phyloP scores from a whole-genome alignment of 1,140 invertebrate species.

The Phymorhynchus buccinoides region DNA sequence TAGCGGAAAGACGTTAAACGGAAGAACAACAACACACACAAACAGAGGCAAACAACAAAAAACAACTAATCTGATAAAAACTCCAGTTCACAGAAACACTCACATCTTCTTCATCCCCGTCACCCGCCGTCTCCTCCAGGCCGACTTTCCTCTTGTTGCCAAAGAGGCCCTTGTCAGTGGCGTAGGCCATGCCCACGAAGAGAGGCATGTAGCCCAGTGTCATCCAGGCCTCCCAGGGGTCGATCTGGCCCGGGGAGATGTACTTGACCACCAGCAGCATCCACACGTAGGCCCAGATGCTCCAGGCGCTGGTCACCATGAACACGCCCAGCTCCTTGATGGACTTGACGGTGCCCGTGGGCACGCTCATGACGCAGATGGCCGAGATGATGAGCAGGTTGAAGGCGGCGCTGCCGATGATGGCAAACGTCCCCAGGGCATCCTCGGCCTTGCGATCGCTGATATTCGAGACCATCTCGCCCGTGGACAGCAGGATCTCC shows the following conservation, averaged over 20 bases:
- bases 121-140: not conserved
- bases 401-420: slow-evolving; percentile 76
- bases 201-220: slow-evolving; percentile 78
- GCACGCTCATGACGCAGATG: slow-evolving; percentile 70
- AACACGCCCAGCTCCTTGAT: slow-evolving; percentile 74
- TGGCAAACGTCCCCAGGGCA: slow-evolving; percentile 73
- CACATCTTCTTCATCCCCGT: slow-evolving; percentile 44
- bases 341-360: slow-evolving; percentile 59
- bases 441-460: slow-evolving; percentile 64
- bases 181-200: slow-evolving; percentile 70
- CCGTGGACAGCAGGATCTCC: slow-evolving; percentile 75
- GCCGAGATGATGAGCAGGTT: slow-evolving; percentile 74
- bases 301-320: slow-evolving; percentile 73
- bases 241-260: slow-evolving; percentile 61
- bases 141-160: slow-evolving; percentile 46
- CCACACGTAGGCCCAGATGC: slow-evolving; percentile 76
- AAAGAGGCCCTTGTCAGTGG: slow-evolving; percentile 66
- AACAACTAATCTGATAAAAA: no score
- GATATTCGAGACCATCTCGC: slow-evolving; percentile 69
- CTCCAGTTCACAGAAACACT: not conserved
- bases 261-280: slow-evolving; percentile 64
- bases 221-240: slow-evolving; percentile 78
- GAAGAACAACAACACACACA: no score
- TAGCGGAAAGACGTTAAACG: no score
- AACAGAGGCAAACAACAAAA: no score